Conservation (phyloP, 2,888 invertebrate species). For the Hydropsyche betteni region DNA sequence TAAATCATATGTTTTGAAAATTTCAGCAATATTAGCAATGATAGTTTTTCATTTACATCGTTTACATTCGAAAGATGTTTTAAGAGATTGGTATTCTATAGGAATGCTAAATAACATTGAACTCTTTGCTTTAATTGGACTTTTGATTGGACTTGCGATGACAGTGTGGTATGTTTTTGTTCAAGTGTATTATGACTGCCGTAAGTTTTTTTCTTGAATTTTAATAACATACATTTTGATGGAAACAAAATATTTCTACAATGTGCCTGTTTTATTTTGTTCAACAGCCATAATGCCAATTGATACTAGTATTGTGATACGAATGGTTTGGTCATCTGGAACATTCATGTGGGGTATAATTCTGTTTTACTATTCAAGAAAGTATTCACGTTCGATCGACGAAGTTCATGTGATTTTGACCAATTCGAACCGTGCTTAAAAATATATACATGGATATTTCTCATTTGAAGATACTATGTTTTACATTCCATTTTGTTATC, state of each 20-base stretch:
- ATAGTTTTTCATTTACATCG: slow-evolving; percentile 61
- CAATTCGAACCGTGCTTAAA: not conserved
- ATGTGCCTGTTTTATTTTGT: slow-evolving; percentile 51
- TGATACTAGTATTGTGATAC: slow-evolving; percentile 61
- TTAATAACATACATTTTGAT: not conserved
- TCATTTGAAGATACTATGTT: too few relatives aligned
- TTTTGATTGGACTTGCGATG: slow-evolving; percentile 61
- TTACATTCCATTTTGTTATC: too few relatives aligned
- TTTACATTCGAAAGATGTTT: slow-evolving; percentile 60
- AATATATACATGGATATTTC: too few relatives aligned
- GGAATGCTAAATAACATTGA: slow-evolving; percentile 63
- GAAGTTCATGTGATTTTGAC: slow-evolving; percentile 44
- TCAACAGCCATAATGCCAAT: slow-evolving; percentile 62
- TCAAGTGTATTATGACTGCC: slow-evolving; percentile 60
- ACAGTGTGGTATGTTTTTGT: slow-evolving; percentile 63
- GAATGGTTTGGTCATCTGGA: slow-evolving; percentile 66
- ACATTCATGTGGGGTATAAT: slow-evolving; percentile 66
- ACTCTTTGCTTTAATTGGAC: slow-evolving; percentile 63
- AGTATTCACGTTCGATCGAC: slow-evolving; percentile 56
- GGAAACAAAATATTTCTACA: not conserved
- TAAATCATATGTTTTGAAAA: not conserved
- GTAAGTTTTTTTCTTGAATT: slow-evolving; percentile 55
- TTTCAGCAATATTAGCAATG: slow-evolving; percentile 60
- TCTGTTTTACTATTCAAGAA: slow-evolving; percentile 61
- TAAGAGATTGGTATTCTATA: slow-evolving; percentile 65